A percentile compares a stretch with the other conserved stretches of the same genome.
phyloP scores from a whole-genome alignment of 1,140 invertebrate species.

The Belonocnema kinseyi region DNA sequence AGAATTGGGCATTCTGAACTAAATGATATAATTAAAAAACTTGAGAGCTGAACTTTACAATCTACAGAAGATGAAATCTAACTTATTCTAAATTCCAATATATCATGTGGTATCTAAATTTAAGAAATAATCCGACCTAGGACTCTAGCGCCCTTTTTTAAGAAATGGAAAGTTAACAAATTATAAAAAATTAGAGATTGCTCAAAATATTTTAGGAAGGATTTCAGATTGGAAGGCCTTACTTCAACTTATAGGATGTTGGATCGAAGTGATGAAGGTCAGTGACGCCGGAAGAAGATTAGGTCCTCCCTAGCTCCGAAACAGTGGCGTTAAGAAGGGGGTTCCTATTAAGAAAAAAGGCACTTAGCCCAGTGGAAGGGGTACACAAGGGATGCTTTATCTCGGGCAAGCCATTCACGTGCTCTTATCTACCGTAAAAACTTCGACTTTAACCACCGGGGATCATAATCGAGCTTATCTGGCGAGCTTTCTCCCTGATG shows the following conservation, averaged over 20 bases:
- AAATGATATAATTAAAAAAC: no score
- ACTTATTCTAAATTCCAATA: no score
- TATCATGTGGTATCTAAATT: no score
- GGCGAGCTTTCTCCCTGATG: slow-evolving; percentile 37
- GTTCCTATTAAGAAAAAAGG: slow-evolving; percentile 40
- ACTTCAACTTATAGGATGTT: neutral
- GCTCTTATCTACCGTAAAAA: slow-evolving; percentile 71
- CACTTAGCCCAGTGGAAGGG: slow-evolving; percentile 26
- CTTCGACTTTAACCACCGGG: slow-evolving; percentile 70
- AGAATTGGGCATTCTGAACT: no score
- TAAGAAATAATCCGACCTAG: no score
- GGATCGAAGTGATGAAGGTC: neutral
- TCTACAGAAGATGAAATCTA: no score
- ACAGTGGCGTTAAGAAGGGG: neutral
- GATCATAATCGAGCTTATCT: slow-evolving; percentile 73
- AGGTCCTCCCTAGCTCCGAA: neutral
- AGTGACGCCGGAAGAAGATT: slow-evolving; percentile 12
- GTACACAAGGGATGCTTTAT: slow-evolving; percentile 36
- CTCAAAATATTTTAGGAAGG: no score
- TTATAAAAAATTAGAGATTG: no score
- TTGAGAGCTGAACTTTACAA: no score
- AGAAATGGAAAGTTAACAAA: no score
- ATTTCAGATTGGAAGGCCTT: no score
- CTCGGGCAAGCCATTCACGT: slow-evolving; percentile 47
- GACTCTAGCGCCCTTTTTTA: no score